Evolutionary conservation across 2,888 invertebrate genomes (phyloP).

Genomic region (Scaptomyza cyrtandrae): DNA sequence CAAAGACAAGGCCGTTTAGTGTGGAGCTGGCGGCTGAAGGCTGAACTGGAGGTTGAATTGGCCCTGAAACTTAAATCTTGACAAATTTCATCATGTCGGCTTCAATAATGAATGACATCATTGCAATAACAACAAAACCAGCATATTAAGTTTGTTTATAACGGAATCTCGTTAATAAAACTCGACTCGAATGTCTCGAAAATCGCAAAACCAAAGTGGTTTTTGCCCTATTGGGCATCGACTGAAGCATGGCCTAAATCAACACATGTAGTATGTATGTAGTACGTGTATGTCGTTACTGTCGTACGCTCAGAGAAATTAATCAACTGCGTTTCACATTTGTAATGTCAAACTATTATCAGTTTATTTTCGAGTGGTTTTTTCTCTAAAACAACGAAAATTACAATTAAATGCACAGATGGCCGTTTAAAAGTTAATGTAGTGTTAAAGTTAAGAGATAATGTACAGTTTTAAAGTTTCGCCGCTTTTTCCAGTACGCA

Average conservation of each 20-base stretch:
- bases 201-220: slow-evolving; percentile 17
- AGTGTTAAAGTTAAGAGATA: neutral
- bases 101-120: slow-evolving; percentile 47
- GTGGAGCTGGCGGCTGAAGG: slow-evolving; percentile 60
- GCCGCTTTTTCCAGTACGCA: neutral
- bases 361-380: too few relatives aligned
- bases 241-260: neutral
- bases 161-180: slow-evolving; percentile 29
- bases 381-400: too few relatives aligned
- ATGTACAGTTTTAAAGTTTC: neutral
- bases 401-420: too few relatives aligned
- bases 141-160: neutral
- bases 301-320: too few relatives aligned
- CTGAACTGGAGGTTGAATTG: slow-evolving; percentile 1
- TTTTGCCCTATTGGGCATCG: slow-evolving; percentile 42
- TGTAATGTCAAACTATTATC: too few relatives aligned
- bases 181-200: slow-evolving; percentile 16
- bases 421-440: too few relatives aligned
- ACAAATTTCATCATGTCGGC: slow-evolving; percentile 22
- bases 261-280: neutral
- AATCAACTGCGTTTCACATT: too few relatives aligned
- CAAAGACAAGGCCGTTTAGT: slow-evolving; percentile 79
- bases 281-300: neutral
- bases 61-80: neutral
- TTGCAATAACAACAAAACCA: neutral